Conservation (phyloP, 2,888 invertebrate species). For the Caenorhabditis sinica region DNA sequence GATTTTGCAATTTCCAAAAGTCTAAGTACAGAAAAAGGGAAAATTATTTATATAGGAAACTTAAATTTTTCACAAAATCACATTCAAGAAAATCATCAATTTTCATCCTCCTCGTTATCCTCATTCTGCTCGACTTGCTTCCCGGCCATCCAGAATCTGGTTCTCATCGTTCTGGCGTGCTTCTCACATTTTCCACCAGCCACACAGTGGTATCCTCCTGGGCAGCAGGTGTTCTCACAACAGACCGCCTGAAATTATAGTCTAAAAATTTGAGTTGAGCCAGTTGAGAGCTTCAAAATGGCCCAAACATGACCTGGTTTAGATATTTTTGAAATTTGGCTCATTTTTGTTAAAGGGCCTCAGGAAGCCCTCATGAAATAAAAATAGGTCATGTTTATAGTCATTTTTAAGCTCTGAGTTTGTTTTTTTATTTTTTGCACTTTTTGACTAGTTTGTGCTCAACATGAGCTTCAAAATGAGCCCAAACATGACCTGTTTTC, state of each 20-base stretch:
- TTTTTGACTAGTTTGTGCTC: no score
- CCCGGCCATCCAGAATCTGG: background rate
- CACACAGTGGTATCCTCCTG: slow-evolving; percentile 69
- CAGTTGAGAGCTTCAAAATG: background rate
- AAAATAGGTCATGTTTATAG: no score
- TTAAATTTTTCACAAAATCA: no score
- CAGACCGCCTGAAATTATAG: slow-evolving; percentile 65
- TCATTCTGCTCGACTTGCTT: background rate
- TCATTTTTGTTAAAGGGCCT: background rate
- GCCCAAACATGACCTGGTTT: background rate
- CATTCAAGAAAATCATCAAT: background rate
- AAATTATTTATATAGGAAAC: no score
- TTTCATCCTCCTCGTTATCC: background rate
- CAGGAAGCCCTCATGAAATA: no score
- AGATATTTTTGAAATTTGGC: background rate
- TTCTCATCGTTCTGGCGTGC: slow-evolving; percentile 37
- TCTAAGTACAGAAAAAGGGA: no score
- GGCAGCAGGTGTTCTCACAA: slow-evolving; percentile 70
- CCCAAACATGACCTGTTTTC: no score
- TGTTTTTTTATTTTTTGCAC: no score
- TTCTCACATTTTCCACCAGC: slow-evolving; percentile 70
- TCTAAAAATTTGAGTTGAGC: background rate
- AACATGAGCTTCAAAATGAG: no score
- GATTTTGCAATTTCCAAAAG: no score
- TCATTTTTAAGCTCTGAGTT: no score